Conservation (phyloP, 2,113 vertebrate genomes). For the Oxygymnocypris stewartii region DNA sequence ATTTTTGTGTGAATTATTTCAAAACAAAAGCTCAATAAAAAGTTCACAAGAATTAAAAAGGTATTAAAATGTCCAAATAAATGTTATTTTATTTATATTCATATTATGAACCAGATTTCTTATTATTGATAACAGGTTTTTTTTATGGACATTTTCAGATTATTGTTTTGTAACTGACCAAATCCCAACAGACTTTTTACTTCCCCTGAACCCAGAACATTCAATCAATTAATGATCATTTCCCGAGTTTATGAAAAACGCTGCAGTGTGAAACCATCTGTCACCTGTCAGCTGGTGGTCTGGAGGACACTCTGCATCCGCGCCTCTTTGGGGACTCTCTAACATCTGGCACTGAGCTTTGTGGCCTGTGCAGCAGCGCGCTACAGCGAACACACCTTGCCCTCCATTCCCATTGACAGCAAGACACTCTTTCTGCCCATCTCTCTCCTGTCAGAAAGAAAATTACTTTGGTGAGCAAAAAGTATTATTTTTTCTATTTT, state of each 20-base stretch:
- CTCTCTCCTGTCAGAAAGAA: conserved; percentile 64
- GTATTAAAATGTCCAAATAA: neutral
- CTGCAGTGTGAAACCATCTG: conserved; percentile 7
- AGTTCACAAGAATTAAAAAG: too few species aligned
- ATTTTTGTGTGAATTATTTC: neutral
- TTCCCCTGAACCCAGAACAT: neutral
- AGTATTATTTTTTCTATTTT: neutral
- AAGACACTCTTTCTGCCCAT: conserved; percentile 73
- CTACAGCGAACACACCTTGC: conserved; percentile 76
- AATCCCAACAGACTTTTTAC: neutral
- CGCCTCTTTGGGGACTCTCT: conserved; percentile 29
- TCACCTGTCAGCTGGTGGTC: conserved; percentile 80
- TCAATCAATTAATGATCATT: neutral
- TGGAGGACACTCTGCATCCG: conserved; percentile 63
- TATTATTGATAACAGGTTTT: neutral
- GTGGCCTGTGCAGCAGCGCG: conserved; percentile 80
- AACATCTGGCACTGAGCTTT: conserved; percentile 69
- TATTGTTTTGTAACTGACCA: neutral
- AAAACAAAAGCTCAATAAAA: neutral
- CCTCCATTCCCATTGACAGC: conserved; percentile 68
- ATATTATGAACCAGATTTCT: neutral
- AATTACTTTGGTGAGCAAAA: neutral
- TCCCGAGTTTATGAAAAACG: neutral
- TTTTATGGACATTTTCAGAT: neutral
- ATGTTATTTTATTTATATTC: neutral